Base-by-base conservation (phyloP, 2,113 vertebrate species). In the Condylura cristata region DNA sequence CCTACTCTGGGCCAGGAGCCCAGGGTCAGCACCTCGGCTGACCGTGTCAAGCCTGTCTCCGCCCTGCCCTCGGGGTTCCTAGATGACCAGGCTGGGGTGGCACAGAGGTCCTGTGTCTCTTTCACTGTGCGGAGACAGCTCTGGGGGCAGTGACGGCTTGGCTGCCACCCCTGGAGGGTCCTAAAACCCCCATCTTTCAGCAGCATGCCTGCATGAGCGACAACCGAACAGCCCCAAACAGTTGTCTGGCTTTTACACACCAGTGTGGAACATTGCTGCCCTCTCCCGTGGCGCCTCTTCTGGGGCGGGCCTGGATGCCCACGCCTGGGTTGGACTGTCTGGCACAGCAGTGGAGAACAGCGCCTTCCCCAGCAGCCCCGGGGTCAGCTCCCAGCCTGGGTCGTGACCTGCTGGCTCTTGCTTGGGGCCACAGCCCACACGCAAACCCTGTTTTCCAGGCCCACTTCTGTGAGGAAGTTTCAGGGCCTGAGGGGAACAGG, bases 211-310 rank as follows among this genome's bases (percentile, higher is more conserved):
- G 83, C 85, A 95, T 76, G 41, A 89, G 94, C 17, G 95, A 95
- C 95, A 96, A 90, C 17, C 6, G 93, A 94, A 96, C 6, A 75
- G 17, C 8, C 91, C 91, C 61, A 95, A 76, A 66, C 10, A 81
- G 83, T 95, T 93, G 17, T 93, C 93, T 83, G 85, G 28, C 91
- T 96, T 96, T 96, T 93, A 93, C 96, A 63, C 89, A 66, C 60
- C 39, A 89, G 80, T 65, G 78, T 92, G 48, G 78, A 41, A 71
- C 3, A 5, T n/a, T 86, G 53, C 39, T 16, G n/a, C 46, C 53
- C 95, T 72, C 90, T 71, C 51, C 58, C 60, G 70, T 34, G 66
- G 30, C 41, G 61, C 46, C 93, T 89, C 34, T 18, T 4, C 66
- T 74, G 28, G 68, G 60, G 89, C 8, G 79, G 56, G 30, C 30